Conservation (phyloP, 2,888 invertebrate species). For the Eupithecia abbreviata region DNA sequence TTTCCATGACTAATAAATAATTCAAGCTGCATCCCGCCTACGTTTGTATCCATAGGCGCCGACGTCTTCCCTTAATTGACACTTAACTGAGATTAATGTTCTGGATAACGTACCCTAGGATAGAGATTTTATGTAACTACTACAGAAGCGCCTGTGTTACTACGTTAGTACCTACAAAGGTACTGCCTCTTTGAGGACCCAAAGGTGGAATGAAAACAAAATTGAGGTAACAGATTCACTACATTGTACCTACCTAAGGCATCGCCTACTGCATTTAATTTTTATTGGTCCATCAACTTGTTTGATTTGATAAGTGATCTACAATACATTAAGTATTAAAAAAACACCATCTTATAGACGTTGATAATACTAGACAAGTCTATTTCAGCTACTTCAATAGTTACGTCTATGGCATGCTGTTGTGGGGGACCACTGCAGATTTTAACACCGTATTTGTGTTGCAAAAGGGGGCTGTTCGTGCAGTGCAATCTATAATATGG, state of each 20-base stretch:
- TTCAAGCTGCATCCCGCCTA: slow-evolving; percentile 18
- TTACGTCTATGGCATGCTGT: too few relatives aligned
- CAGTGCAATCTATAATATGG: too few relatives aligned
- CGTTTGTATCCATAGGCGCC: slow-evolving; percentile 32
- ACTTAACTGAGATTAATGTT: slow-evolving; percentile 42
- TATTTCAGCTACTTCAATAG: too few relatives aligned
- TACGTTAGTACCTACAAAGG: not conserved
- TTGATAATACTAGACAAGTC: too few relatives aligned
- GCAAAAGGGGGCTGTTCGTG: too few relatives aligned
- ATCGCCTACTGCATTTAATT: not conserved
- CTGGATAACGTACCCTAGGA: slow-evolving; percentile 6
- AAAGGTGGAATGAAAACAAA: not conserved
- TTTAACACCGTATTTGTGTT: too few relatives aligned
- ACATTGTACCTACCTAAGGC: not conserved
- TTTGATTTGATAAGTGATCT: not conserved
- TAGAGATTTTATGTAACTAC: slow-evolving; percentile 13
- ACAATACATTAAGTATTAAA: too few relatives aligned
- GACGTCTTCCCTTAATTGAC: slow-evolving; percentile 42
- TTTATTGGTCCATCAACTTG: not conserved
- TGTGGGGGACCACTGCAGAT: too few relatives aligned
- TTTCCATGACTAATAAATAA: slow-evolving; percentile 6
- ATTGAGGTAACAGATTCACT: not conserved
- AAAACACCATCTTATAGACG: too few relatives aligned
- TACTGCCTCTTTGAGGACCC: not conserved
- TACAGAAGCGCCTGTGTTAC: not conserved